phyloP scores from a whole-genome alignment of 2,888 invertebrate genomes.

The Coelogynopora nodosa region DNA sequence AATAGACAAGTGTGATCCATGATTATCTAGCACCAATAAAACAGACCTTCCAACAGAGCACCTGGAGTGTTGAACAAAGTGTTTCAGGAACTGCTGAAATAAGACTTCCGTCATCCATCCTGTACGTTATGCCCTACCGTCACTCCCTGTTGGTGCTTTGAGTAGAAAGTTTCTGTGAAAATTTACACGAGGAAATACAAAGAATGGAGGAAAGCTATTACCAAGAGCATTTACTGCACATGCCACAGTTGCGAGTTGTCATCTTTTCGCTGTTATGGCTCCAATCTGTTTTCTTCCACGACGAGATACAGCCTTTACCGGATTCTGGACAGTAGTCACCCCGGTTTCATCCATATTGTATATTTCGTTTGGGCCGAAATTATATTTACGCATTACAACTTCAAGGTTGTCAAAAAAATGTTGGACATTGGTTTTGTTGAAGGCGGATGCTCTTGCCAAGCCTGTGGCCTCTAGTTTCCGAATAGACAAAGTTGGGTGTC shows the following conservation, averaged over 20 bases:
- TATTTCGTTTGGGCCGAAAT: not conserved
- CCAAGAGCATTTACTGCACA: not conserved
- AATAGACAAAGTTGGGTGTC: not conserved
- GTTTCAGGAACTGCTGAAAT: slow-evolving; percentile 38
- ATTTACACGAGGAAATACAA: not conserved
- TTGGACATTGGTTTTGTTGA: not conserved
- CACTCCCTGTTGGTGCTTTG: not conserved
- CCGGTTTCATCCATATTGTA: not conserved
- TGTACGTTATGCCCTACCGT: not conserved
- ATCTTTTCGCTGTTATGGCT: not conserved
- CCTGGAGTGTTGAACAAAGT: slow-evolving; percentile 36
- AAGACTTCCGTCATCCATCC: slow-evolving; percentile 44
- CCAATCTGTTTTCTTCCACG: not conserved
- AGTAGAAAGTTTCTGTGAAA: not conserved
- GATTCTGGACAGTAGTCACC: not conserved
- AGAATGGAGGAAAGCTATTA: not conserved
- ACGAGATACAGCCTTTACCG: not conserved
- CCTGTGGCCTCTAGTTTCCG: not conserved
- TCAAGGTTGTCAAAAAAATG: not conserved
- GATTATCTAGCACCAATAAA: slow-evolving; percentile 47
- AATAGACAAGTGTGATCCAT: slow-evolving; percentile 42
- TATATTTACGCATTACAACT: not conserved
- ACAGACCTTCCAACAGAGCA: slow-evolving; percentile 40
- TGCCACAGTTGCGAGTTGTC: not conserved
- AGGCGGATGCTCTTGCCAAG: not conserved